Conservation (phyloP, 2,113 vertebrate species). For the Channa maculata region DNA sequence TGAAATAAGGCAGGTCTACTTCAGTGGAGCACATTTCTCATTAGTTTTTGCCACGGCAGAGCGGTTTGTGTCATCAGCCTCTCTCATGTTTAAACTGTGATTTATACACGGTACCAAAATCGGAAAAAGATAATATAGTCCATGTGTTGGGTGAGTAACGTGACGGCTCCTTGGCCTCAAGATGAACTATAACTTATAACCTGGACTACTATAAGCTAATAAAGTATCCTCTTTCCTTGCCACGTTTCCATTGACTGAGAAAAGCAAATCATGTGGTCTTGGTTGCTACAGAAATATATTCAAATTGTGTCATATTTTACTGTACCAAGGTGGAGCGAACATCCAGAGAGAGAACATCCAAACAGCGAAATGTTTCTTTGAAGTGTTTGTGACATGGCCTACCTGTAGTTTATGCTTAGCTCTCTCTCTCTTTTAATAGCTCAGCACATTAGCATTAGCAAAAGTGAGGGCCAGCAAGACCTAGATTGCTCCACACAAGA, state of each 20-base stretch:
- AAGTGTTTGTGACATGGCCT: neutral
- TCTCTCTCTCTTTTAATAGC: neutral
- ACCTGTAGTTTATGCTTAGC: neutral
- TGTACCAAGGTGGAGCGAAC: neutral
- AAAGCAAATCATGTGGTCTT: neutral
- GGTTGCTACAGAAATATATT: neutral
- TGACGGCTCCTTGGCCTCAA: neutral
- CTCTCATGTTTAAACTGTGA: conserved; percentile 26
- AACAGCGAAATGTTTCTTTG: too few species aligned
- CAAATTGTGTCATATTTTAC: neutral
- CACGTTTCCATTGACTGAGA: conserved; percentile 27
- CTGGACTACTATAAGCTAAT: neutral
- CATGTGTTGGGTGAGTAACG: conserved; percentile 31
- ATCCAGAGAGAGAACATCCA: too few species aligned
- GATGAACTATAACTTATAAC: conserved; percentile 18
- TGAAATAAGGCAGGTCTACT: conserved; percentile 11
- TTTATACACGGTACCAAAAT: neutral
- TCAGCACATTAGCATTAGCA: too few species aligned
- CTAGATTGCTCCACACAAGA: neutral
- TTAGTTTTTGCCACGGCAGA: neutral
- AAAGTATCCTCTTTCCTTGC: neutral
- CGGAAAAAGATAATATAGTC: conserved; percentile 26
- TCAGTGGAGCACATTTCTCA: neutral
- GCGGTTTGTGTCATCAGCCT: conserved; percentile 35
- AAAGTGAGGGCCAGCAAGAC: too few species aligned